A percentile compares a stretch with the other conserved stretches of the same genome.
phyloP scores from a whole-genome alignment of 1,140 invertebrate genomes.

The Cylas formicarius region DNA sequence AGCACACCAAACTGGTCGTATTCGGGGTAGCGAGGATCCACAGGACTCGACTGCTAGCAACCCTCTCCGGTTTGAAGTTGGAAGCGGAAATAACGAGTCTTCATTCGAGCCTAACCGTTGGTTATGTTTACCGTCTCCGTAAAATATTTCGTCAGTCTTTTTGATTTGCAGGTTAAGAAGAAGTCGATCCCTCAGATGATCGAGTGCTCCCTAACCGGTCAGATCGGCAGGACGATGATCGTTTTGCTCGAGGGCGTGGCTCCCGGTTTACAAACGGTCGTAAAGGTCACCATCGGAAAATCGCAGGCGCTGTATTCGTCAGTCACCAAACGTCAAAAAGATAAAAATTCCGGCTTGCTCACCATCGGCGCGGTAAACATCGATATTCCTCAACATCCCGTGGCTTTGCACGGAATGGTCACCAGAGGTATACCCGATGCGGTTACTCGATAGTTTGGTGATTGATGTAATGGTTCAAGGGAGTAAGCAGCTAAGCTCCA shows the following conservation, averaged over 20 bases:
- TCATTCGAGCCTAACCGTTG: constrained; percentile 66
- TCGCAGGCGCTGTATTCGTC: constrained; percentile 87
- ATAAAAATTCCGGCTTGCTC: constrained; percentile 80
- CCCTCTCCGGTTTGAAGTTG: constrained; percentile 85
- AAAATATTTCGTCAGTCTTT: no score
- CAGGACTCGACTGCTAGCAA: constrained; percentile 78
- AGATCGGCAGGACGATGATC: constrained; percentile 87
- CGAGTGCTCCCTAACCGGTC: constrained; percentile 83
- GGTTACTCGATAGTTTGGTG: constrained; percentile 2
- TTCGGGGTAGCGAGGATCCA: constrained; percentile 77
- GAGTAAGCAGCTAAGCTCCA: constrained; percentile 87
- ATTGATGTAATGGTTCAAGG: no score
- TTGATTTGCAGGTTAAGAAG: constrained; percentile 52
- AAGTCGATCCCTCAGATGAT: constrained; percentile 62
- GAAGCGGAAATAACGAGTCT: constrained; percentile 83
- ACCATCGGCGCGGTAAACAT: constrained; percentile 84
- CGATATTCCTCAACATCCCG: constrained; percentile 94
- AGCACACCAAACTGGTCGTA: constrained; percentile 38
- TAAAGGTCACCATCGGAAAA: constrained; percentile 68
- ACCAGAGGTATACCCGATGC: constrained; percentile 57
- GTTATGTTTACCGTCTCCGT: constrained; percentile 1
- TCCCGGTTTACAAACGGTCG: constrained; percentile 88
- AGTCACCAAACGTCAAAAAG: constrained; percentile 66
- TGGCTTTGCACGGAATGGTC: constrained; percentile 95
- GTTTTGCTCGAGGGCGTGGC: constrained; percentile 83